A percentile compares a stretch with the other conserved stretches of the same genome.
phyloP scores from a whole-genome alignment of 1,140 invertebrate genomes.

The Procambarus virginalis region DNA sequence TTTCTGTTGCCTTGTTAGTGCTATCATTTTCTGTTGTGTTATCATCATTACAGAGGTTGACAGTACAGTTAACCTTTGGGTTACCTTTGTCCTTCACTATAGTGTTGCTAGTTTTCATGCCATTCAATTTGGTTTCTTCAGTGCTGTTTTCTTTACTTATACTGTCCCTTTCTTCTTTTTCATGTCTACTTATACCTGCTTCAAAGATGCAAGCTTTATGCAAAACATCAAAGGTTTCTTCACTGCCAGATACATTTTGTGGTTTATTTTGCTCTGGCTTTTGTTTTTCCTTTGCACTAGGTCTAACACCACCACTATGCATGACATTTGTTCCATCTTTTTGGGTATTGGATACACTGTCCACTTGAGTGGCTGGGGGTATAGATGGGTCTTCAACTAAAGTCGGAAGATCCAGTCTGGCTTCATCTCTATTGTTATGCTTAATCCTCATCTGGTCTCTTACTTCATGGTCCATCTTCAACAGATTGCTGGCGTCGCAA shows the following conservation, averaged over 20 bases:
- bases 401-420: too few species aligned
- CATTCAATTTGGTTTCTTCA: not conserved
- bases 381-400: not conserved
- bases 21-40: too few species aligned
- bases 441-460: too few species aligned
- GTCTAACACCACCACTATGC: not conserved
- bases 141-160: not conserved
- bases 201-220: too few species aligned
- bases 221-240: too few species aligned
- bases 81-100: too few species aligned
- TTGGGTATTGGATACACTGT: not conserved
- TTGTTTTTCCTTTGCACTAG: not conserved
- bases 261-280: not conserved
- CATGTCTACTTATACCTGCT: not conserved
- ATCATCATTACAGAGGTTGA: too few species aligned
- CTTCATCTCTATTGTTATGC: too few species aligned
- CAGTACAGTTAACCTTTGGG: too few species aligned
- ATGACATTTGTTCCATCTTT: not conserved
- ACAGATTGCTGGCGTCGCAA: not conserved
- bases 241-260: not conserved
- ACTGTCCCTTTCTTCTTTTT: not conserved
- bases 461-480: too few species aligned
- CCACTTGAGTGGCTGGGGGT: not conserved
- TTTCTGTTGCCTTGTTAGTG: too few species aligned
- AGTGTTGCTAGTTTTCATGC: too few species aligned